These are phyloP conservation scores for Selenia dentaria DNA, from an alignment of 2,888 invertebrate genomes.

Conservation along the genomic window DNA sequence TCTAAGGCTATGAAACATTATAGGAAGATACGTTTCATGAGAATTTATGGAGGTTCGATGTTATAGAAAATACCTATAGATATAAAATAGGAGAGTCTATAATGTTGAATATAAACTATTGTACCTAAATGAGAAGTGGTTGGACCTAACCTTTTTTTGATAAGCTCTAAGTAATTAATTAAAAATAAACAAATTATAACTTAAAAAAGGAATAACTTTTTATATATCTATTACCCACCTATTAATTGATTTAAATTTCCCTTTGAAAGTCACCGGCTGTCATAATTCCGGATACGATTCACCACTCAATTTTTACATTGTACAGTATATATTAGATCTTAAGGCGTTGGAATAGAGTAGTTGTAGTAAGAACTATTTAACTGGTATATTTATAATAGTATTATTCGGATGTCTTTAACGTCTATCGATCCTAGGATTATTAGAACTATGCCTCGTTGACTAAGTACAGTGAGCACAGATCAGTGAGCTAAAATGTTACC, in stretches of 20 bases:
- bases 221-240: slow-evolving; percentile 3
- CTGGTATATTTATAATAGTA: slow-evolving; percentile 57
- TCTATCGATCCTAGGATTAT: slow-evolving; percentile 49
- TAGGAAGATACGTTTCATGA: too few species aligned
- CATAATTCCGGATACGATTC: slow-evolving; percentile 34
- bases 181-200: neutral
- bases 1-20: too few species aligned
- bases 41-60: too few species aligned
- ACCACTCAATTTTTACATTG: neutral
- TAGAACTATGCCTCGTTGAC: neutral
- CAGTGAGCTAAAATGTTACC: neutral
- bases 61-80: too few species aligned
- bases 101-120: too few species aligned
- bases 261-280: slow-evolving; percentile 53
- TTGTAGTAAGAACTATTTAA: slow-evolving; percentile 5
- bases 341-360: slow-evolving; percentile 21
- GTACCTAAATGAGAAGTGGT: too few species aligned
- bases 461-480: neutral
- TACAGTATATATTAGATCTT: slow-evolving; percentile 23
- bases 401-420: slow-evolving; percentile 67
- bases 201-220: slow-evolving; percentile 8
- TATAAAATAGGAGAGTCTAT: too few species aligned
- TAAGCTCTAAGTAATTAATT: too few species aligned
- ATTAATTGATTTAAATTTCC: slow-evolving; percentile 59
- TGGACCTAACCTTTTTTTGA: too few species aligned